Evolutionary conservation across 2,113 vertebrate species (phyloP).

Genomic region (Campylomormyrus tamandua): DNA sequence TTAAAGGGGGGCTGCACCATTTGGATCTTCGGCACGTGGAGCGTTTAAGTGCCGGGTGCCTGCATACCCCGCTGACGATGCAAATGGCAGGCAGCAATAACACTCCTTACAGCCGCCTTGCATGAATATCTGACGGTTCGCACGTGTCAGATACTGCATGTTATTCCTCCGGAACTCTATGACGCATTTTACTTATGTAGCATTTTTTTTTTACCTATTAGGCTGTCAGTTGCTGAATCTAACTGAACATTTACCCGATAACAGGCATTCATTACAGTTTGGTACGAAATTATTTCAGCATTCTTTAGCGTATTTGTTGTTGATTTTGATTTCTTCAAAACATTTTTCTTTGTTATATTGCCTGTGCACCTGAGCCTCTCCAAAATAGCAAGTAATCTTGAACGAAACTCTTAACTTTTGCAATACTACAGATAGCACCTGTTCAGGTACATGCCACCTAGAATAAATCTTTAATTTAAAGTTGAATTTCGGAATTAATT

Average conservation of each 20-base stretch:
- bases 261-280: not conserved
- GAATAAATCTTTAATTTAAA: not conserved
- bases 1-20: slow-evolving; percentile 43
- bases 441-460: not conserved
- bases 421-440: not conserved
- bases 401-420: not conserved
- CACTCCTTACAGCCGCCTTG: not conserved
- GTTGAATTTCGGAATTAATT: not conserved
- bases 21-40: slow-evolving; percentile 45
- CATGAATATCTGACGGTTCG: not conserved
- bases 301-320: not conserved
- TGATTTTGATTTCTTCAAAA: not conserved
- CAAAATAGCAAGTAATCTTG: not conserved
- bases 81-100: not conserved
- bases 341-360: not conserved
- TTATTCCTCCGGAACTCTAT: not conserved
- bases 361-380: not conserved
- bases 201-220: not conserved
- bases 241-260: not conserved
- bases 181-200: not conserved
- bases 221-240: not conserved
- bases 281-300: not conserved
- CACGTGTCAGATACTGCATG: not conserved
- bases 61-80: not conserved
- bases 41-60: not conserved